phyloP scores from a whole-genome alignment of 2,113 vertebrate species.

The Vidua macroura region DNA sequence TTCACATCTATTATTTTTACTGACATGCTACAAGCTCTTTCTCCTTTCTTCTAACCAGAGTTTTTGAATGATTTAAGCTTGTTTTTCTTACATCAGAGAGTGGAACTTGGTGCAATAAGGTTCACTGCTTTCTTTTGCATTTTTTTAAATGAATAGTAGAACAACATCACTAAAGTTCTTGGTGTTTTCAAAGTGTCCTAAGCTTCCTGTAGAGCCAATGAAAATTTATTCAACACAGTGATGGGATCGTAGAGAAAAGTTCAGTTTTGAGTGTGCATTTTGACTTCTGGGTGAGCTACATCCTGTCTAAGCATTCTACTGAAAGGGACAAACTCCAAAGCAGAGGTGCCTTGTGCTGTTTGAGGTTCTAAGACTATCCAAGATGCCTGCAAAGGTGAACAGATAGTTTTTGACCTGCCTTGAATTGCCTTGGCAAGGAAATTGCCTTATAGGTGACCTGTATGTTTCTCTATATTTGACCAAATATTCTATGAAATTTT shows the following conservation, averaged over 20 bases:
- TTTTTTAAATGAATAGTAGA: background rate
- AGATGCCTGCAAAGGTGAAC: background rate
- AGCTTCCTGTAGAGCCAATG: background rate
- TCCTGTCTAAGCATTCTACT: background rate
- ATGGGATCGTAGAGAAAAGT: background rate
- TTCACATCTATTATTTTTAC: background rate
- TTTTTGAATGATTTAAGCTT: background rate
- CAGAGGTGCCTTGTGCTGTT: background rate
- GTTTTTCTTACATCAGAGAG: background rate
- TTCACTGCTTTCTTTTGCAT: background rate
- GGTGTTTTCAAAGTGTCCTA: background rate
- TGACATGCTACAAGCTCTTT: background rate
- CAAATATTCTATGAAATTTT: background rate
- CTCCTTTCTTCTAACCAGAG: background rate
- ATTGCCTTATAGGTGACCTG: background rate
- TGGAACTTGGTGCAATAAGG: background rate
- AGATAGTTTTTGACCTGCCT: background rate
- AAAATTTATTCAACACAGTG: background rate
- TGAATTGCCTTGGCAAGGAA: background rate
- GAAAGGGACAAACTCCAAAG: background rate
- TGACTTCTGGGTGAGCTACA: background rate
- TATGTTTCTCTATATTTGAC: background rate
- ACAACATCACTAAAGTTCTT: background rate
- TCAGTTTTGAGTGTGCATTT: background rate
- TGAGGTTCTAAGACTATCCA: background rate